phyloP scores from a whole-genome alignment of 35 echinoderm and acorn worm genomes.

The Patiria miniata region DNA sequence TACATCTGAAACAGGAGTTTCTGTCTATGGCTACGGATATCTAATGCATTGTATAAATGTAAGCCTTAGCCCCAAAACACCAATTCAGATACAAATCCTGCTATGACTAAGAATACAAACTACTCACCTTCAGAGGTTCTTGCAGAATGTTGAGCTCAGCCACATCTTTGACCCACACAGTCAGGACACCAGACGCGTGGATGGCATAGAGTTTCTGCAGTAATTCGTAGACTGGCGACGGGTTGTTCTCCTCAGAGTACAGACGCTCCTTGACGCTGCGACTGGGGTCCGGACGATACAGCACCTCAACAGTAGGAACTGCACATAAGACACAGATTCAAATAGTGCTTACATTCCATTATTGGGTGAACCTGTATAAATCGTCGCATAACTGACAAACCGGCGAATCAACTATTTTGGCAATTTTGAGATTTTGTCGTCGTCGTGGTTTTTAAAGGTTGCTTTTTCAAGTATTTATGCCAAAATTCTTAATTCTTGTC shows the following conservation, averaged over 20 bases:
- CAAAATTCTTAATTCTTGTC: too few species aligned
- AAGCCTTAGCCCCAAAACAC: background rate
- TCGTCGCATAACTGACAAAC: too few species aligned
- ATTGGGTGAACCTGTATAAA: too few species aligned
- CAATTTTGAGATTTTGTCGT: too few species aligned
- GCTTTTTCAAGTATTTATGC: too few species aligned
- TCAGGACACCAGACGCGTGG: conserved; percentile 39
- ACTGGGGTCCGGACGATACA: conserved; percentile 37
- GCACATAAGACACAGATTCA: background rate
- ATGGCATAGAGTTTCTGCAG: conserved; percentile 55
- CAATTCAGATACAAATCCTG: background rate
- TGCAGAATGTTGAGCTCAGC: conserved; percentile 39
- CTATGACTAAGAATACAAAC: background rate
- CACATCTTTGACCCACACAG: conserved; percentile 30
- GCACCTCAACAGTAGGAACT: conserved; percentile 41
- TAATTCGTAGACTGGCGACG: conserved; percentile 39
- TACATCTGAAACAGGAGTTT: background rate
- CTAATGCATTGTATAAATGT: background rate
- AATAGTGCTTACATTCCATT: too few species aligned
- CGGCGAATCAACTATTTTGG: too few species aligned
- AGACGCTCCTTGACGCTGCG: conserved; percentile 44
- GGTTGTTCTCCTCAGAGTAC: conserved; percentile 45
- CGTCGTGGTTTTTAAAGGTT: too few species aligned
- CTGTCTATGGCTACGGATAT: background rate
- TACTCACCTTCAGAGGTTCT: conserved; percentile 46